Base-by-base conservation (phyloP, 2,113 vertebrate species). In the Holacanthus passer region DNA sequence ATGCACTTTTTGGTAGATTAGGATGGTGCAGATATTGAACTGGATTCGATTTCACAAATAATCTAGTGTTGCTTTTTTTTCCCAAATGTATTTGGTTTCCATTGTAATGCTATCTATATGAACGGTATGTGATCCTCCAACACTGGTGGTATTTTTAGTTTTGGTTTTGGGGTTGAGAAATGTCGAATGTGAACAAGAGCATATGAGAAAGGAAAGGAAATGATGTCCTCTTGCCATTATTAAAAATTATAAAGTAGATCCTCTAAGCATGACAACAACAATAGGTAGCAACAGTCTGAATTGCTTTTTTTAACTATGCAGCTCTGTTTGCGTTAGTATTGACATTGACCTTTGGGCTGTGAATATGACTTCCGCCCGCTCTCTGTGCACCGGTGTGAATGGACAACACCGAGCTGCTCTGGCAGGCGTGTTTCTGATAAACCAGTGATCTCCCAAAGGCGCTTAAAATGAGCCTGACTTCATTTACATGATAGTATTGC, bases 401-500 rank as follows among this genome's bases (percentile, higher is more conserved):
- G 85, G 79, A 87, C 80, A 88, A 85, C 76, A 59, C 53, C 41
- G 74, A 82, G 47, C 70, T 73, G 89, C 69, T 72, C 71, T 84
- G 82, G 73, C 73, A 77, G 77, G 29, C 79, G 39, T 87, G 79
- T 83, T 81, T 80, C 89, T 89, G 89, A 92, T 89, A 84, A 90
- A 87, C 81, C 75, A 58, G 20, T 47, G 81, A 68, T 89, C 84
- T 90, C 79, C 73, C 78, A 52, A 39, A 71, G 79, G 83, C 76
- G 71, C 77, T 74, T 69, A 35, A 86, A 85, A 87, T 73, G 67
- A 81, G 74, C 52, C 58, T 0, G 53, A 22, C 72, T 82, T 92
- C 62, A 91, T 93, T 92, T 92, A 85, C 91, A 92, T 90, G 89
- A 89, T 77, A 90, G 86, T 77, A 75, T 86, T 87, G 85, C 70